Evolutionary conservation across 2,888 invertebrate genomes (phyloP).

Genomic region (Diarsia dahlii): DNA sequence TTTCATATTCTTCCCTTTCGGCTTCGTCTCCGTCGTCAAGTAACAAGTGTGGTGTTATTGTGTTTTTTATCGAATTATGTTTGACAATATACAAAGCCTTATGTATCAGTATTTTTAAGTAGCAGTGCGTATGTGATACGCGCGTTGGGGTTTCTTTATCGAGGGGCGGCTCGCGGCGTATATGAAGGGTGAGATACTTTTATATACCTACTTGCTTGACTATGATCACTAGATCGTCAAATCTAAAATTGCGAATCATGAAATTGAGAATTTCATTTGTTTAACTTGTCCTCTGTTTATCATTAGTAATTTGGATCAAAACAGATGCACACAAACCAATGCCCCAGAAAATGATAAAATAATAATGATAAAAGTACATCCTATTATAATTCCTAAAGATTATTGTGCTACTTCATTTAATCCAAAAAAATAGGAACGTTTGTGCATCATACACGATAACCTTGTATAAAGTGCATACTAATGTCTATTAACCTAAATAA

Average conservation of each 20-base stretch:
- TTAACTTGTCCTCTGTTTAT: background rate
- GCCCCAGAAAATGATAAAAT: background rate
- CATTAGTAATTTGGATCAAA: background rate
- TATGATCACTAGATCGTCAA: constrained; percentile 15
- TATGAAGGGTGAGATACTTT: constrained; percentile 87
- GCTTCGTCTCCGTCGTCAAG: constrained; percentile 48
- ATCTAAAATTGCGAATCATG: background rate
- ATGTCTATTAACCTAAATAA: constrained; percentile 23
- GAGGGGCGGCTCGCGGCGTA: constrained; percentile 77
- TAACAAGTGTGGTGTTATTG: constrained; percentile 71
- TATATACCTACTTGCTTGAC: constrained; percentile 61
- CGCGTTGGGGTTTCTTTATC: constrained; percentile 67
- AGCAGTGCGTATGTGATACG: constrained; percentile 73
- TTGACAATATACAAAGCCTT: constrained; percentile 68
- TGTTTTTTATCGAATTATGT: constrained; percentile 72
- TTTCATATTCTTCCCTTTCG: constrained; percentile 50
- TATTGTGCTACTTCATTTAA: background rate
- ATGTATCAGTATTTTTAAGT: constrained; percentile 78
- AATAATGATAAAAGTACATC: constrained; percentile 9
- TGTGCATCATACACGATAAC: constrained; percentile 31
- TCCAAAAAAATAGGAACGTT: constrained; percentile 1
- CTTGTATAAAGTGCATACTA: constrained; percentile 24
- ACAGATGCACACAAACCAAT: background rate
- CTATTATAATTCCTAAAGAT: background rate
- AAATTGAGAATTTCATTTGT: background rate